These are phyloP conservation scores for Phalacrocorax carbo DNA, from an alignment of 2,113 vertebrate species.

Conservation along the genomic window DNA sequence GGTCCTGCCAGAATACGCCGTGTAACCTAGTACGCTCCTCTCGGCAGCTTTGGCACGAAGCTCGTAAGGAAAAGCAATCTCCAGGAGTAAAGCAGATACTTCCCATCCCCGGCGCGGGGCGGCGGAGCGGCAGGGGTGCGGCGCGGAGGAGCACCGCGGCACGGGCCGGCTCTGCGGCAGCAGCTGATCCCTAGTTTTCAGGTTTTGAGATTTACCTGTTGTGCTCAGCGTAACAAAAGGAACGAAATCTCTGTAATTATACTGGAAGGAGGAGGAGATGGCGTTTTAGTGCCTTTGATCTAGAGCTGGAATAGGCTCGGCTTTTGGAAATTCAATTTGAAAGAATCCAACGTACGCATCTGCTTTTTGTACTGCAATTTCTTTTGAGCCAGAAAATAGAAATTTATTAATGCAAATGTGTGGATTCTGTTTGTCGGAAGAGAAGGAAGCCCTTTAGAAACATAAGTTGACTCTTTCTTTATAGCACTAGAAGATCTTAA, in stretches of 20 bases:
- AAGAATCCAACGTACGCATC: slow-evolving; percentile 49
- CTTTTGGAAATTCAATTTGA: slow-evolving; percentile 68
- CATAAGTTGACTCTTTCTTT: not conserved
- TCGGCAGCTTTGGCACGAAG: not conserved
- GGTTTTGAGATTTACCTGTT: slow-evolving; percentile 49
- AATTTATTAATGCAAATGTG: slow-evolving; percentile 38
- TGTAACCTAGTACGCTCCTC: not conserved
- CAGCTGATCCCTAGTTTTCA: slow-evolving; percentile 30
- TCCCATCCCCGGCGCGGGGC: not conserved
- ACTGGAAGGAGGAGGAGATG: slow-evolving; percentile 44
- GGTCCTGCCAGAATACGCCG: not conserved
- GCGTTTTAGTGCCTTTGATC: slow-evolving; percentile 59
- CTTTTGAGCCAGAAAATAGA: slow-evolving; percentile 52
- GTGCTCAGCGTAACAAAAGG: slow-evolving; percentile 52
- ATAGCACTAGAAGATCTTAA: not conserved
- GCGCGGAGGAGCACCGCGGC: not conserved
- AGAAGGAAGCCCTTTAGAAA: not conserved
- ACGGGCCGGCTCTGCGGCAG: not conserved
- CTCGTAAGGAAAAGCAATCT: not conserved
- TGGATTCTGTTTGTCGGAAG: not conserved
- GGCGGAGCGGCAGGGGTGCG: slow-evolving; percentile 24
- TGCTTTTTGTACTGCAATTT: slow-evolving; percentile 48
- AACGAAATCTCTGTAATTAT: slow-evolving; percentile 50
- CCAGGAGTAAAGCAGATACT: not conserved
- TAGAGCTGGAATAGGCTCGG: slow-evolving; percentile 36